Evolutionary conservation across 2,113 vertebrate genomes (phyloP).

Genomic region (Clarias macrocephalus): DNA sequence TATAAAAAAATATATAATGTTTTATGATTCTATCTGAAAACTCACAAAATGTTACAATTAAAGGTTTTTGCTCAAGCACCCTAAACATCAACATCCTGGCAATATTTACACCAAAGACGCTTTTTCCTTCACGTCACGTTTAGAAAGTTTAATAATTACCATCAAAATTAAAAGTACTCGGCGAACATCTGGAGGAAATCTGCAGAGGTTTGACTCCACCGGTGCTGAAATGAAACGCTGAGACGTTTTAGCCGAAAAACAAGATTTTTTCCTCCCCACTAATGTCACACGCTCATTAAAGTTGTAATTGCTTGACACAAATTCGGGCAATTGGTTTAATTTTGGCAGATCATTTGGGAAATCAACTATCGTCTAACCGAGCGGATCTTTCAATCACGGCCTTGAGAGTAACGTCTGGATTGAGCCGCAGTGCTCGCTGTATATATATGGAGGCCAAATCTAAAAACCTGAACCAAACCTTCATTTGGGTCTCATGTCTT

Average conservation of each 20-base stretch:
- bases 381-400: not conserved
- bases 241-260: not conserved
- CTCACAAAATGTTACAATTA: not conserved
- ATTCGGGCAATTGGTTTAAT: conserved; percentile 4
- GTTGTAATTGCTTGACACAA: conserved; percentile 26
- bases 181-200: not conserved
- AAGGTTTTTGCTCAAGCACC: not conserved
- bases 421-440: not conserved
- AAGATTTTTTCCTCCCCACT: not conserved
- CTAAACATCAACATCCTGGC: not conserved
- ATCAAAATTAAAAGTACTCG: not conserved
- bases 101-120: not conserved
- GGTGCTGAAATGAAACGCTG: not conserved
- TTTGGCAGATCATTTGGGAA: not conserved
- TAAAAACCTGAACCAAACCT: not conserved
- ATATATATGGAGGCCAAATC: not conserved
- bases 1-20: no score
- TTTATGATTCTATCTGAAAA: no score
- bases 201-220: not conserved
- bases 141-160: not conserved
- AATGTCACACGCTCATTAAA: not conserved
- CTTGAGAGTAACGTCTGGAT: not conserved
- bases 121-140: not conserved
- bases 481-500: not conserved
- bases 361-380: not conserved